These are phyloP conservation scores for Cotesia typhae DNA, from an alignment of 1,140 invertebrate genomes.

Conservation along the genomic window DNA sequence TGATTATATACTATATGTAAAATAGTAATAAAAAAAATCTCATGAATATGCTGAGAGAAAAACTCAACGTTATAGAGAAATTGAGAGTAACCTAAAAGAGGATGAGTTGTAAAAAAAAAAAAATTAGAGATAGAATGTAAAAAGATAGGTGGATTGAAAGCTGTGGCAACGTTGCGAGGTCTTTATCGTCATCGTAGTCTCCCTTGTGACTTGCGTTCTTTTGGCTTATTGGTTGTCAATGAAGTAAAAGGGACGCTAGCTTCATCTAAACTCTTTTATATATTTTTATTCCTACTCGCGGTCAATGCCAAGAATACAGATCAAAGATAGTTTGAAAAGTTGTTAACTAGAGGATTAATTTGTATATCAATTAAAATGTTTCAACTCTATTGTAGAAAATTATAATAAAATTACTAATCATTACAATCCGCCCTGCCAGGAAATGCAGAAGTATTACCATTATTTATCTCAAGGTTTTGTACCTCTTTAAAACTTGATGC, in stretches of 20 bases:
- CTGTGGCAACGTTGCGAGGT: slow-evolving; percentile 39
- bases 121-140: background rate
- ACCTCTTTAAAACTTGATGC: background rate
- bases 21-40: too few species aligned
- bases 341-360: too few species aligned
- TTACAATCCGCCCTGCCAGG: slow-evolving; percentile 18
- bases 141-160: slow-evolving; percentile 1
- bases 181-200: slow-evolving; percentile 39
- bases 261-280: slow-evolving; percentile 27
- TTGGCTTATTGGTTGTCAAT: slow-evolving; percentile 24
- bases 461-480: background rate
- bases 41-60: too few species aligned
- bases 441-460: slow-evolving; percentile 7
- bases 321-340: background rate
- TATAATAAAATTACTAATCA: slow-evolving; percentile 18
- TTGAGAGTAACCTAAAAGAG: background rate
- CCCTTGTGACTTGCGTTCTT: slow-evolving; percentile 32
- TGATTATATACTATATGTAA: too few species aligned
- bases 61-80: too few species aligned
- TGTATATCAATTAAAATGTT: too few species aligned
- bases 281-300: slow-evolving; percentile 35
- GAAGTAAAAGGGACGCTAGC: background rate
- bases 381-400: too few species aligned
- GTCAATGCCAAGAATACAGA: slow-evolving; percentile 47
- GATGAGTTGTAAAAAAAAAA: slow-evolving; percentile 5